Percentiles rank a stretch among this genome's conserved stretches.
Evolutionary conservation across 2,113 vertebrate species (phyloP).

Genomic region (Erpornis zantholeuca): DNA sequence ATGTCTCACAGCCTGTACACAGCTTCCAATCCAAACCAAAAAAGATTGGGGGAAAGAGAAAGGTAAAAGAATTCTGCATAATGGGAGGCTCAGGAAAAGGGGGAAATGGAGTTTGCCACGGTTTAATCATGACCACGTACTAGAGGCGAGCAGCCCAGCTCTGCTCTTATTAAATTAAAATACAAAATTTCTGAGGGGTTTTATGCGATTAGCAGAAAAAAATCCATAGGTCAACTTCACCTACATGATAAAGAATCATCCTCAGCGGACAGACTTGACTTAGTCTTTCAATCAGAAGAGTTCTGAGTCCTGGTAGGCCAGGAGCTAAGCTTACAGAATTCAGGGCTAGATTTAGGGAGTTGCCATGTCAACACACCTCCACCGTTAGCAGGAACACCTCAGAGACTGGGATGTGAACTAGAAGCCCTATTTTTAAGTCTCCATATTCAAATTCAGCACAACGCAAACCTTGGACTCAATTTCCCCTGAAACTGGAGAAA

Average conservation of each 20-base stretch:
- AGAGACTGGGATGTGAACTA: conserved; percentile 55
- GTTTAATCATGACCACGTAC: background rate
- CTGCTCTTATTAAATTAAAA: background rate
- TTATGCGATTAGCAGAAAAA: background rate
- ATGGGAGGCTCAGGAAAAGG: background rate
- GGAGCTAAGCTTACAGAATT: conserved; percentile 20
- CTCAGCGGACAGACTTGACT: background rate
- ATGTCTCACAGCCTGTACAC: background rate
- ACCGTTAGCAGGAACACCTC: conserved; percentile 53
- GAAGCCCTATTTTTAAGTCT: conserved; percentile 61
- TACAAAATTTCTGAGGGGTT: background rate
- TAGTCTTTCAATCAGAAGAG: background rate
- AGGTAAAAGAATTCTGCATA: background rate
- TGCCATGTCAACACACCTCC: conserved; percentile 65
- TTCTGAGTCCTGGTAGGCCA: conserved; percentile 17
- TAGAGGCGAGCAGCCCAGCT: background rate
- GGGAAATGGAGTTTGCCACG: background rate
- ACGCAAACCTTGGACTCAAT: background rate
- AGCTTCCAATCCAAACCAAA: background rate
- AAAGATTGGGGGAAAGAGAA: background rate
- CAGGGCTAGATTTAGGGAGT: conserved; percentile 56
- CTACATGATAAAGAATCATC: background rate
- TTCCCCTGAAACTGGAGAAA: background rate
- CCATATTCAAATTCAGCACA: conserved; percentile 25
- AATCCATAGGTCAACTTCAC: background rate